Evolutionary conservation across 23 tunicate genomes (phyloP).

Genomic region (Ciona savignyi): DNA sequence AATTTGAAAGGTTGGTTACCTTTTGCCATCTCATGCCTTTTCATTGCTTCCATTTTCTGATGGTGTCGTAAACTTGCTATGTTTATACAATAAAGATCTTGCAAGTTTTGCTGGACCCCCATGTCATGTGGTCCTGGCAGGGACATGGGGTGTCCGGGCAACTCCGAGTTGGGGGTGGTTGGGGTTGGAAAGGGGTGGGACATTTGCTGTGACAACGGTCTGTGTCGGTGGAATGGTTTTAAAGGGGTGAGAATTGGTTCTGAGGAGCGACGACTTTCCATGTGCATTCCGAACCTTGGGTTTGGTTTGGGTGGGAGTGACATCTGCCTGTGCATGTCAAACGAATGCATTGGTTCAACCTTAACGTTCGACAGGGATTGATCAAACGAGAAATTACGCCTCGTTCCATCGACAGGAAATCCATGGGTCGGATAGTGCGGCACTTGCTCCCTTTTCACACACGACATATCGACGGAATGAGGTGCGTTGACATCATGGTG

Average conservation of each 20-base stretch:
- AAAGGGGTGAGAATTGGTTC: slow-evolving; percentile 48
- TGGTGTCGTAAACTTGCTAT: slow-evolving; percentile 69
- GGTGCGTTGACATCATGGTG: slow-evolving; percentile 1
- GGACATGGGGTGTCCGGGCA: slow-evolving; percentile 4
- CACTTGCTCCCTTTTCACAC: slow-evolving; percentile 8
- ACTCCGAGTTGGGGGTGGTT: slow-evolving; percentile 6
- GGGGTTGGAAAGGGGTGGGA: slow-evolving; percentile 29
- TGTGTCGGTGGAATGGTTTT: slow-evolving; percentile 22
- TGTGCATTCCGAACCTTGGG: background rate
- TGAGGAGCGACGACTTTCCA: slow-evolving; percentile 46
- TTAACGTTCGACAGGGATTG: slow-evolving; percentile 25
- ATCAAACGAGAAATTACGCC: slow-evolving; percentile 38
- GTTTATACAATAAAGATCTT: slow-evolving; percentile 63
- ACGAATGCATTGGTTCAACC: slow-evolving; percentile 30
- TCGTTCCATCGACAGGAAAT: slow-evolving; percentile 20
- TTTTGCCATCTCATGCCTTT: slow-evolving; percentile 69
- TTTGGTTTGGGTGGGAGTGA: slow-evolving; percentile 43
- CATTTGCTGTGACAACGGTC: slow-evolving; percentile 13
- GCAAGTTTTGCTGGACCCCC: slow-evolving; percentile 7
- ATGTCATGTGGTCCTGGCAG: background rate
- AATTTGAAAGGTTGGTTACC: slow-evolving; percentile 42
- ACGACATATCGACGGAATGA: background rate
- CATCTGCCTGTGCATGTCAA: slow-evolving; percentile 60
- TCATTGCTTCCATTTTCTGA: slow-evolving; percentile 60
- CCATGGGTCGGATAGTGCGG: background rate